Conservation (phyloP, 2,888 invertebrate species). For the Drosophila kambysellisi region DNA sequence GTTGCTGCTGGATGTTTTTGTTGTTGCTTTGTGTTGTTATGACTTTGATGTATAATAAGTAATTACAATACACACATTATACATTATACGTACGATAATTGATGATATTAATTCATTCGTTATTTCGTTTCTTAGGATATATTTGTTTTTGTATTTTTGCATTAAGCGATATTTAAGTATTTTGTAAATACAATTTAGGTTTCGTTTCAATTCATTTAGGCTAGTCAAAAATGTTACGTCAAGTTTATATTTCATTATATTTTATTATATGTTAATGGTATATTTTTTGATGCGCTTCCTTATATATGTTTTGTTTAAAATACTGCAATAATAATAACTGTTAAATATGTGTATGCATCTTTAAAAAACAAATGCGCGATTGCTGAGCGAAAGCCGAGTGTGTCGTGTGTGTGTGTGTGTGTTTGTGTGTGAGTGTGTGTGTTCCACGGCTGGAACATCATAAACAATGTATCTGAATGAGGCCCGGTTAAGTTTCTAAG, state of each 20-base stretch:
- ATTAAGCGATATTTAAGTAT: constrained; percentile 78
- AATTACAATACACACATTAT: constrained; percentile 74
- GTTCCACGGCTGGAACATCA: constrained; percentile 18
- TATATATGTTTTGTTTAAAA: constrained; percentile 61
- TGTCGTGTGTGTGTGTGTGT: constrained; percentile 2
- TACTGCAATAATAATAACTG: constrained; percentile 75
- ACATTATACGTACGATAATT: constrained; percentile 65
- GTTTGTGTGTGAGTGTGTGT: constrained; percentile 2
- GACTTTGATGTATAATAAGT: constrained; percentile 69
- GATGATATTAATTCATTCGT: constrained; percentile 55
- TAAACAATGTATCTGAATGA: constrained; percentile 17
- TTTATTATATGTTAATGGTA: constrained; percentile 22
- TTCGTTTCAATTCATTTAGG: constrained; percentile 77
- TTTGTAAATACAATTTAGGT: constrained; percentile 77
- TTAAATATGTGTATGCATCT: constrained; percentile 68
- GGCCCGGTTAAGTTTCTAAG: constrained; percentile 21
- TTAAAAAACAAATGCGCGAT: constrained; percentile 74
- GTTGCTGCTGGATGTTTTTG: constrained; percentile 39
- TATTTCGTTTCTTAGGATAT: constrained; percentile 60
- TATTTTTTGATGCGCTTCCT: constrained; percentile 51
- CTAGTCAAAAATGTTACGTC: constrained; percentile 73
- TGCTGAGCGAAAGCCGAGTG: constrained; percentile 71
- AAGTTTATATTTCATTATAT: constrained; percentile 43
- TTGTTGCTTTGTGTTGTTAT: constrained; percentile 61
- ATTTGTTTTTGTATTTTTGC: constrained; percentile 39